Conservation (phyloP, 2,113 vertebrate genomes). For the Lanius collurio region DNA sequence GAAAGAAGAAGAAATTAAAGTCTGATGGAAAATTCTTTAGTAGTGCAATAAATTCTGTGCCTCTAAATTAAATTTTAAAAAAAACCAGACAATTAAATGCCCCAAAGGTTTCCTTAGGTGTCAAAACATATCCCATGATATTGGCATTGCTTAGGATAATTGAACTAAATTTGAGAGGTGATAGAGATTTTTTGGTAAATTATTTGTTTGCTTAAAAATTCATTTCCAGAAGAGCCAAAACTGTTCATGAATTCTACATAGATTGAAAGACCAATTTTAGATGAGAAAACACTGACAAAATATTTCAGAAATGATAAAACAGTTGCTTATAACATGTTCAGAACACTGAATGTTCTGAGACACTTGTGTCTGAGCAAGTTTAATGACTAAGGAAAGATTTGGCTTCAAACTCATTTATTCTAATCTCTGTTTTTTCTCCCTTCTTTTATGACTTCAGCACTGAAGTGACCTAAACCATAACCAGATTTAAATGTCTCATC, state of each 20-base stretch:
- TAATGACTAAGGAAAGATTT: background rate
- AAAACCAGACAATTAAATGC: background rate
- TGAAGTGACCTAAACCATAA: background rate
- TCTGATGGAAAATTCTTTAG: background rate
- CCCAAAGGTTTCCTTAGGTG: background rate
- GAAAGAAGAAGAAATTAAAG: background rate
- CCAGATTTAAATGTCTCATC: background rate
- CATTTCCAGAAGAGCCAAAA: background rate
- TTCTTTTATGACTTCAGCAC: background rate
- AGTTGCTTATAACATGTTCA: background rate
- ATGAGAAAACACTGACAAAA: background rate
- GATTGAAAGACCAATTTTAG: background rate
- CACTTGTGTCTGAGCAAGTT: background rate
- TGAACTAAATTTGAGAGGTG: background rate
- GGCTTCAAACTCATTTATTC: background rate
- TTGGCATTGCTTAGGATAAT: background rate
- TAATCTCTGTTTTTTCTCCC: background rate
- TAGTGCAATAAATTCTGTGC: background rate
- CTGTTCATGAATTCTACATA: background rate
- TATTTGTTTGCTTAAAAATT: background rate
- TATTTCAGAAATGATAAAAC: background rate
- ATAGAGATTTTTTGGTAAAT: background rate
- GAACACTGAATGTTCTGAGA: background rate
- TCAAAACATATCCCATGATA: background rate
- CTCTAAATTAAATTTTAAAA: background rate